Base-by-base conservation (phyloP, 2,888 invertebrate species). In the Folsomia candida region DNA sequence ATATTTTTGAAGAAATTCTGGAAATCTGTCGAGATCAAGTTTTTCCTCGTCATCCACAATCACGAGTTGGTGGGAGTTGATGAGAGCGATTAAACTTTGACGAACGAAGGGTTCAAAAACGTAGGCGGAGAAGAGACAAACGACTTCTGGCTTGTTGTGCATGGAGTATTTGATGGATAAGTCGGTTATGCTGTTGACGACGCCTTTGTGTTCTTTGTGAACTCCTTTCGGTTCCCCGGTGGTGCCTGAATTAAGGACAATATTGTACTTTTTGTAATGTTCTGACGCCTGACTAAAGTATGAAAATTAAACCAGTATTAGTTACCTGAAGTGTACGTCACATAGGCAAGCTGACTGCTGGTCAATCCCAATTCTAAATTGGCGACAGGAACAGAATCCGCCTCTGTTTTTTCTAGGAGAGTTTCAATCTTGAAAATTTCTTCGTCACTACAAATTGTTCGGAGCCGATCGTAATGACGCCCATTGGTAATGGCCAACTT, bases 401-500 rank as follows among this genome's bases (percentile, higher is more conserved):
- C 9, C 22, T 37, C n/a, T n/a, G n/a, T n/a, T n/a, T n/a, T n/a
- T 9, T 63, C 22, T 37, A 18, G 22, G 9, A 63, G 28, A 4
- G n/a, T 9, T 24, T 63, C 63, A 11, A 37, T 27, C 9, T 9
- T 4, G 4, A 63, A 9, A n/a, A 63, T 37, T 37, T 63, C 22
- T 4, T 29, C 22, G 9, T 63, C 28, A 14, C 3, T 27, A 6
- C 9, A 37, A 37, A 29, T 11, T 9, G 24, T 14, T 9, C 18
- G 9, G 6, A 63, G 24, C 47, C 29, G 6, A 6, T 4, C 22
- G 20, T 11, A 11, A 29, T 87, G 67, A 81, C 85, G 84, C 26
- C 87, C 86, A 20, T 92, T 91, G 71, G 89, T 87, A 69, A 93
- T 84, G 0, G 90, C 84, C 22, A 90, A 82, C 0, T 88, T 86